Base-by-base conservation (phyloP, 1,140 invertebrate species). In the Carposina sasakii region DNA sequence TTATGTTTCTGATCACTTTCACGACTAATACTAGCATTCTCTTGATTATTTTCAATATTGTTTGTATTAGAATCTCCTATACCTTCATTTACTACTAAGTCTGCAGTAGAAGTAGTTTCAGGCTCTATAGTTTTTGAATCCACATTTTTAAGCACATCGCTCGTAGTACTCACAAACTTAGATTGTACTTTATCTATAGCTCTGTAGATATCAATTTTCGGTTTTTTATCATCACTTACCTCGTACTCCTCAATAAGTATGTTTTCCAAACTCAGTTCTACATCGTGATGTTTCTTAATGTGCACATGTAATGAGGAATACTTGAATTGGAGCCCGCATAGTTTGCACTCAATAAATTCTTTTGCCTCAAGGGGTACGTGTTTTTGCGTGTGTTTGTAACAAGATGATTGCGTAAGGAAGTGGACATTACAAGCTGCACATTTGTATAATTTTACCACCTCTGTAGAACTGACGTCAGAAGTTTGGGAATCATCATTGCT, bases 321-420 rank as follows among this genome's bases (percentile, higher is more conserved):
- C 3, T 28, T 28, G 28, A 61, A 61, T 37, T 57, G 54, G 9
- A 57, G 49, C 15, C 44, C 37, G 15, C 59, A 61, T 0, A 57
- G 37, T 37, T 61, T 61, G 21, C 59, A 61, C 13, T 57, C 51
- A 9, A 61, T 57, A 21, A 43, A 57, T 3, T 47, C 37, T 28
- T 46, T 52, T 9, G 48, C 26, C 3, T 61, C 48, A 10, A 61
- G 10, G 3, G 39, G 20, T 16, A 26, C 26, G 22, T 61, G 59
- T 3, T 51, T 39, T 3, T 12, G 10, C 0, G 30, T 41, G 33
- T 61, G 59, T 34, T 49, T 45, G 13, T 46, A 48, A 23, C 54
- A 57, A 13, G 41, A 34, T 1, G 26, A 23, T 13, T 52, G 22
- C 1, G 23, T 33, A 17, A 52, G 2, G 20, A 47, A 61, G 20